Evolutionary conservation across 2,113 vertebrate genomes (phyloP).

Genomic region (Pangasianodon hypophthalmus): DNA sequence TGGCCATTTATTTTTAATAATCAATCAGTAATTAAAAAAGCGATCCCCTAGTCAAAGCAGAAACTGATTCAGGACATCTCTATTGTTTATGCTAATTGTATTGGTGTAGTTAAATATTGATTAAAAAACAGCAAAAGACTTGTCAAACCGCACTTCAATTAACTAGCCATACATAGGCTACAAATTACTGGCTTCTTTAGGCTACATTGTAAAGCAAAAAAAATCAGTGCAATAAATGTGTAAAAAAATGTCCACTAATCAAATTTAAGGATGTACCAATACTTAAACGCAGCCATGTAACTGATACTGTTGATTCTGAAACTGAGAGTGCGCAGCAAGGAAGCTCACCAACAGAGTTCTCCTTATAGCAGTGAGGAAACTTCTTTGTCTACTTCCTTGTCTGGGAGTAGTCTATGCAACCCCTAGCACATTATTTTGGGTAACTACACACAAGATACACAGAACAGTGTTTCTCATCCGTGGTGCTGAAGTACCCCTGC

Average conservation of each 20-base stretch:
- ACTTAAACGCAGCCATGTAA: background rate
- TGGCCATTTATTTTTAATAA: background rate
- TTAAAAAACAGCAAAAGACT: background rate
- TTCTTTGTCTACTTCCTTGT: background rate
- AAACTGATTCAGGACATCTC: background rate
- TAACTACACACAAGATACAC: background rate
- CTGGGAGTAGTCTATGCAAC: background rate
- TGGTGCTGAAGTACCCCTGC: too few species aligned
- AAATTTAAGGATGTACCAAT: background rate
- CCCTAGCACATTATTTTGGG: background rate
- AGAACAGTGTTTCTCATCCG: background rate
- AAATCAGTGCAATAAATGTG: background rate
- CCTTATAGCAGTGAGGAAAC: background rate
- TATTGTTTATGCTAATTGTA: background rate
- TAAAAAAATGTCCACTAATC: background rate
- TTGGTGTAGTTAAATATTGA: background rate
- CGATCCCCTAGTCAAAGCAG: background rate
- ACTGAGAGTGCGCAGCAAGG: background rate
- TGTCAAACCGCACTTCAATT: too few species aligned
- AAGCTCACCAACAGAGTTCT: background rate
- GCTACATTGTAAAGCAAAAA: background rate
- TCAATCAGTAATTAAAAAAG: background rate
- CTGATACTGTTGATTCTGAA: background rate
- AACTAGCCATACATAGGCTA: background rate
- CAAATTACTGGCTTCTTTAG: background rate